Percentiles rank a stretch among this genome's conserved stretches.
These are phyloP conservation scores for Strix aluco DNA, from an alignment of 2,113 vertebrate species.

Conservation along the genomic window DNA sequence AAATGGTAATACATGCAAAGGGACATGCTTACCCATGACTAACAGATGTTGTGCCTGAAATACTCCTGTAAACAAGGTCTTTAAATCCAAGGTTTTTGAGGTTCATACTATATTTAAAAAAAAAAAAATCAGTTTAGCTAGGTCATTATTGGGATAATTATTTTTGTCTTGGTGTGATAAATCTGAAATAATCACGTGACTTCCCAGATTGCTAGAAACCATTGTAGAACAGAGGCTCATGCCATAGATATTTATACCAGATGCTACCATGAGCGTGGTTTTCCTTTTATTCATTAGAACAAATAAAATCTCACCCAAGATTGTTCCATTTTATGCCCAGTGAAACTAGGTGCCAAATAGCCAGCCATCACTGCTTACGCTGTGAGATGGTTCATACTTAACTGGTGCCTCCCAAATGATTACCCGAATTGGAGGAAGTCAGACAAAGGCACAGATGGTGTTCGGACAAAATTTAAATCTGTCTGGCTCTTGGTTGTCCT, in stretches of 20 bases:
- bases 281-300: neutral
- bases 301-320: neutral
- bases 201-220: neutral
- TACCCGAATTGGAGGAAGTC: neutral
- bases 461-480: neutral
- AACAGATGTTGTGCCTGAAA: conserved; percentile 65
- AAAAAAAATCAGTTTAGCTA: neutral
- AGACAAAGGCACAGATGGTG: neutral
- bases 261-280: neutral
- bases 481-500: neutral
- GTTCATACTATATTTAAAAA: neutral
- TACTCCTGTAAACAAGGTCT: conserved; percentile 47
- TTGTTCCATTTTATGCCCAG: neutral
- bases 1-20: conserved; percentile 48
- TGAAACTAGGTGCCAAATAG: neutral
- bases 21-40: neutral
- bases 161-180: neutral
- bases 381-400: neutral
- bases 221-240: neutral
- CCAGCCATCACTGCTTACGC: fast-evolving
- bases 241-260: neutral
- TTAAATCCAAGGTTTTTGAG: neutral
- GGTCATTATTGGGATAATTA: neutral
- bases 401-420: neutral
- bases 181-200: neutral